Conservation (phyloP, 2,797 vertebrate species). For the Gambelia wislizenii region DNA sequence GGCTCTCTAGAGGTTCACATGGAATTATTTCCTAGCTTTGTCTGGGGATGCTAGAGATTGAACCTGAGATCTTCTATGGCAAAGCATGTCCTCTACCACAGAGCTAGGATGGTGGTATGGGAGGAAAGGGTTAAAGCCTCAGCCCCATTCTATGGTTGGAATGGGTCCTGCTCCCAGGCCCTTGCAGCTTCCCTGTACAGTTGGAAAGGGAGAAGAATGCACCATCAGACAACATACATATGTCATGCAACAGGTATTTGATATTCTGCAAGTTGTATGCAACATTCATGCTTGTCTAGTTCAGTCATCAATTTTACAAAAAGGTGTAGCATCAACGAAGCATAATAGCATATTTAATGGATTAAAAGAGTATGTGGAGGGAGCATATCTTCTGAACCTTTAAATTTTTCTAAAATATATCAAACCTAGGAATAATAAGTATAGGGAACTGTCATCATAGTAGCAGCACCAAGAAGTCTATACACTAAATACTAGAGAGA, state of each 20-base stretch:
- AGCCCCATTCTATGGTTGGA: background rate
- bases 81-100: background rate
- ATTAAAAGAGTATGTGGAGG: background rate
- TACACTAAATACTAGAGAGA: background rate
- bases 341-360: background rate
- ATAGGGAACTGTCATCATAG: background rate
- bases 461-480: background rate
- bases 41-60: too few relatives aligned
- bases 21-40: too few relatives aligned
- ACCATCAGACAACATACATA: background rate
- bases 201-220: background rate
- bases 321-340: background rate
- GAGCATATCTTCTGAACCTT: background rate
- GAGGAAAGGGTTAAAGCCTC: background rate
- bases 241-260: background rate
- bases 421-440: background rate
- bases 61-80: too few relatives aligned
- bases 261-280: background rate
- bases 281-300: background rate
- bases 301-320: background rate
- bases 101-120: background rate
- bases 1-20: background rate
- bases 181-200: background rate
- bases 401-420: background rate
- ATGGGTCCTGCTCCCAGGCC: background rate